Evolutionary conservation across 1,140 invertebrate genomes (phyloP), one percentile per base, ranked within the genome.

Genomic region (Halictus rubicundus): DNA sequence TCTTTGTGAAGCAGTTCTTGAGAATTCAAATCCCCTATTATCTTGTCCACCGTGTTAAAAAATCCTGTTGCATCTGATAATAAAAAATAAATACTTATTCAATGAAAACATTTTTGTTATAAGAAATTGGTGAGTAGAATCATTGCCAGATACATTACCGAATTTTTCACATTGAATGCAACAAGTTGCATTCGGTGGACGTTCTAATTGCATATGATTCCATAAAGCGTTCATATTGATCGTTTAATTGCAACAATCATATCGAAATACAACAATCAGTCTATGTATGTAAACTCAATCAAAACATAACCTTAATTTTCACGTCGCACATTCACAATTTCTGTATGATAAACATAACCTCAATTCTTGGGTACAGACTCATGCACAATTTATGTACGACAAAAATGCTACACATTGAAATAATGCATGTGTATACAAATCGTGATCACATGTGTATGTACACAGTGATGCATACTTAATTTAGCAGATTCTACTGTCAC

Each of bases 1-100:
- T 95, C 94, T 63, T 88, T 87, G 68, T 94, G 92, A 3, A 95
- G 88, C 52, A 92, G 88, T 49, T 92, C 91, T 84, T 94, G 93
- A 42, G 92, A 93, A 61, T 92, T 85, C 59, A 95, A 84, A 42
- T 94, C 90, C 23, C 89, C 91, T 52, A 92, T 84, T 16, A 92
- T 89, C 64, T 69, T 87, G 8, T 89, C 68, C 37, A 90, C 32
- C 3, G 32, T 52, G 2, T 52, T 39, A 1, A 84, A 9, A 76
- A 91, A 91, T 42, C 14, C 54, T 7, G 39, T 74, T 52, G 74
- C 9, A 87, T 91, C 91, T 91, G 75, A 76, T 49, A 52, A 32
- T 19, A 52, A 46, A 60, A 65, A 69, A 49, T 23, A 32, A 78
- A 71, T 21, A 59, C 66, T 49, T 42, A 83, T 42, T 46, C 57